Conservation (phyloP, 2,797 vertebrate species). For the Phrynocephalus guinanensis region DNA sequence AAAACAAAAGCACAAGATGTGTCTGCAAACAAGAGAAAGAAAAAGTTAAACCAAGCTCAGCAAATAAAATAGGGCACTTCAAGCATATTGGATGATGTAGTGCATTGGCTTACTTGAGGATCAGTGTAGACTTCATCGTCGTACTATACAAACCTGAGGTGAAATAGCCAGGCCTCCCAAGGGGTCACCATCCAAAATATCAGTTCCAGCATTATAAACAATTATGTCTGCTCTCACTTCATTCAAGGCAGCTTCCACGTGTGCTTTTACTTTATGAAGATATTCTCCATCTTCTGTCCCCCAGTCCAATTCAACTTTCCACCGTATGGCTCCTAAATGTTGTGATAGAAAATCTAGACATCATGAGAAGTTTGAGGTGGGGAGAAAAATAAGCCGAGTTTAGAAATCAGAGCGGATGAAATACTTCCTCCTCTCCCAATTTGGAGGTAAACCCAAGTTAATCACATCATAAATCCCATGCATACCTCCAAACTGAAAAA, state of each 20-base stretch:
- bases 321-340: conserved; percentile 88
- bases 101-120: neutral
- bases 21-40: neutral
- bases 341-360: neutral
- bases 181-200: conserved; percentile 92
- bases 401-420: too few relatives aligned
- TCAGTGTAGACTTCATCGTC: neutral
- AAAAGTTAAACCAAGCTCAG: neutral
- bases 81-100: neutral
- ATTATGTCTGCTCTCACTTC: conserved; percentile 88
- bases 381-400: too few relatives aligned
- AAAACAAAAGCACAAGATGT: neutral
- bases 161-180: conserved; percentile 93
- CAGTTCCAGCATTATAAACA: conserved; percentile 94
- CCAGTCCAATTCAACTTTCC: conserved; percentile 94
- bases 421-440: too few relatives aligned
- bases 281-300: conserved; percentile 93
- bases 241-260: conserved; percentile 84
- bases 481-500: too few relatives aligned
- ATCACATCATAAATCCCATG: too few relatives aligned
- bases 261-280: conserved; percentile 89
- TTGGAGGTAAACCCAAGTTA: too few relatives aligned
- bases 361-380: too few relatives aligned
- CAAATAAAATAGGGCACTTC: neutral
- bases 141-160: conserved; percentile 83